A percentile compares a stretch with the other conserved stretches of the same genome.
Evolutionary conservation across 2,113 vertebrate genomes (phyloP).

Genomic region (Orthochromis indermauri): DNA sequence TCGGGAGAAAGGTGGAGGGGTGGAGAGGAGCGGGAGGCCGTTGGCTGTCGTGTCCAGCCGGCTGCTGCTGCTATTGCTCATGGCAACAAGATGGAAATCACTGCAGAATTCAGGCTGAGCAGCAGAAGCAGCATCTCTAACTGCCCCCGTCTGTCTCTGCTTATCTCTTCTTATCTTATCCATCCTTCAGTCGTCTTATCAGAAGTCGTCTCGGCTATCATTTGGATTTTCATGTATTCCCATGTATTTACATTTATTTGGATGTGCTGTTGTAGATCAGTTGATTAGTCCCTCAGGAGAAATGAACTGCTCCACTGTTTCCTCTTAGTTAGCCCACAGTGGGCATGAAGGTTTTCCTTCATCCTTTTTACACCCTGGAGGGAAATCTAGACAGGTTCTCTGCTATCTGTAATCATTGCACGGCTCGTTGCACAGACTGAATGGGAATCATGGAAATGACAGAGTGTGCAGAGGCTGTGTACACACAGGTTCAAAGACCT

Average conservation of each 20-base stretch:
- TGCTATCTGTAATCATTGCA: neutral
- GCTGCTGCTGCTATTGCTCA: slow-evolving; percentile 34
- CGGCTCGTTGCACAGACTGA: neutral
- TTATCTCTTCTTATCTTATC: neutral
- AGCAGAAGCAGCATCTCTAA: neutral
- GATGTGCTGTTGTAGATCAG: neutral
- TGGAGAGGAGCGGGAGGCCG: neutral
- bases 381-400: neutral
- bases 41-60: slow-evolving; percentile 26
- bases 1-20: neutral
- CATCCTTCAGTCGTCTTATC: neutral
- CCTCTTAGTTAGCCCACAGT: neutral
- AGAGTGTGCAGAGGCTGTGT: neutral
- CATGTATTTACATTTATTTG: neutral
- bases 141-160: neutral
- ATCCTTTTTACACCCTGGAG: neutral
- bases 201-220: neutral
- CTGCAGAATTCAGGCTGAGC: neutral
- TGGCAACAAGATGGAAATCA: slow-evolving; percentile 51
- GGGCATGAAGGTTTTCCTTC: neutral
- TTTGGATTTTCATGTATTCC: neutral
- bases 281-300: neutral
- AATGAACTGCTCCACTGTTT: neutral
- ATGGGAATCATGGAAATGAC: neutral
- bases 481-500: neutral